Conservation (phyloP, 1,140 invertebrate species). For the Doryteuthis pealeii region DNA sequence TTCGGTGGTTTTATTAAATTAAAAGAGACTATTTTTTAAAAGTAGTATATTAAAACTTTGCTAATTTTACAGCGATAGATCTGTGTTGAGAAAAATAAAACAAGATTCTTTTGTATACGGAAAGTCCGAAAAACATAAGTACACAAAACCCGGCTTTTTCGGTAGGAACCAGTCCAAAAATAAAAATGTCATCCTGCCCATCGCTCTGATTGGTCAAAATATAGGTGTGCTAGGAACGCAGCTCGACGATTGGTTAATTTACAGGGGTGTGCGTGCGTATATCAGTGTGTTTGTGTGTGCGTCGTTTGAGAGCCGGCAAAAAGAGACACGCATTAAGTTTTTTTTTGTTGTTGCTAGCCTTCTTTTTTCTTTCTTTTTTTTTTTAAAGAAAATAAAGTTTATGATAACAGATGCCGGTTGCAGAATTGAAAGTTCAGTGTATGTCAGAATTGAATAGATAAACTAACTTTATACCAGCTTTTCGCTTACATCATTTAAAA, state of each 20-base stretch:
- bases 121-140: not conserved
- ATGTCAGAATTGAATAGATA: not conserved
- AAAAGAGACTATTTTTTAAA: not conserved
- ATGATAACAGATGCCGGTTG: not conserved
- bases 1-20: not conserved
- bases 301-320: not conserved
- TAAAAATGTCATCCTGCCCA: not conserved
- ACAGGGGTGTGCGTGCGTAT: not conserved
- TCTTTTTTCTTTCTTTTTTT: not conserved
- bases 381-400: not conserved
- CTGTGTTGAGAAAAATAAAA: not conserved
- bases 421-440: not conserved
- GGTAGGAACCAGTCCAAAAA: not conserved
- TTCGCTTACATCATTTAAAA: too few relatives aligned
- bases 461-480: too few relatives aligned
- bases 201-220: conserved; percentile 1
- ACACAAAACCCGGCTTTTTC: not conserved
- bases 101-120: not conserved
- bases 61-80: not conserved
- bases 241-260: not conserved
- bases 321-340: not conserved
- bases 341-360: not conserved
- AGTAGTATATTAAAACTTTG: not conserved
- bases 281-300: not conserved
- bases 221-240: not conserved